A percentile compares a stretch with the other conserved stretches of the same genome.
These are phyloP conservation scores for Sarcophaga variegata DNA, from an alignment of 2,888 invertebrate genomes.

Conservation along the genomic window DNA sequence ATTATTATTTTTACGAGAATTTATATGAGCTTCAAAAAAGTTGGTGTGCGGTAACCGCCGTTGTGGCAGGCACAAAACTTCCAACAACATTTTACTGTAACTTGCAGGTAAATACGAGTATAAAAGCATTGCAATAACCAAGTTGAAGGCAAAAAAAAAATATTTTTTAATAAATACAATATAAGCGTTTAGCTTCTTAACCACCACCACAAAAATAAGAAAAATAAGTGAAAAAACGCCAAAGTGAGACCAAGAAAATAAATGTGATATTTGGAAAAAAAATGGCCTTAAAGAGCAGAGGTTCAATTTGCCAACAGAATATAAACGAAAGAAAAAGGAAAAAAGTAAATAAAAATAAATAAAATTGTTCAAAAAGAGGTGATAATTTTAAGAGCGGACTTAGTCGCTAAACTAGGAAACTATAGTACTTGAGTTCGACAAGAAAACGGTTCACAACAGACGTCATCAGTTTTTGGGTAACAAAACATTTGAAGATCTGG, in stretches of 20 bases:
- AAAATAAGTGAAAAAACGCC: no score
- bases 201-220: slow-evolving; percentile 8
- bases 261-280: slow-evolving; percentile 54
- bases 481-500: no score
- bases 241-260: slow-evolving; percentile 40
- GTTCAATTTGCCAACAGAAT: slow-evolving; percentile 25
- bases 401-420: not conserved
- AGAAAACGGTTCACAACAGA: no score
- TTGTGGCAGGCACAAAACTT: slow-evolving; percentile 40
- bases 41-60: slow-evolving; percentile 63
- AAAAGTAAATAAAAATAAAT: not conserved
- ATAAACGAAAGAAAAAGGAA: no score
- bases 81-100: slow-evolving; percentile 43
- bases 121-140: not conserved
- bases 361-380: not conserved
- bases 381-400: not conserved
- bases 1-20: slow-evolving; percentile 73
- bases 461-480: no score
- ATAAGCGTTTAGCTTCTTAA: slow-evolving; percentile 54
- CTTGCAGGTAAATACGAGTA: slow-evolving; percentile 24
- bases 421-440: no score
- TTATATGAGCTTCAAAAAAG: slow-evolving; percentile 1
- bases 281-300: slow-evolving; percentile 47
- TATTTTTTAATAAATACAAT: slow-evolving; percentile 23
- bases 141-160: not conserved